These are phyloP conservation scores for Scaptomyza flava DNA, from an alignment of 2,888 invertebrate species.

Conservation along the genomic window DNA sequence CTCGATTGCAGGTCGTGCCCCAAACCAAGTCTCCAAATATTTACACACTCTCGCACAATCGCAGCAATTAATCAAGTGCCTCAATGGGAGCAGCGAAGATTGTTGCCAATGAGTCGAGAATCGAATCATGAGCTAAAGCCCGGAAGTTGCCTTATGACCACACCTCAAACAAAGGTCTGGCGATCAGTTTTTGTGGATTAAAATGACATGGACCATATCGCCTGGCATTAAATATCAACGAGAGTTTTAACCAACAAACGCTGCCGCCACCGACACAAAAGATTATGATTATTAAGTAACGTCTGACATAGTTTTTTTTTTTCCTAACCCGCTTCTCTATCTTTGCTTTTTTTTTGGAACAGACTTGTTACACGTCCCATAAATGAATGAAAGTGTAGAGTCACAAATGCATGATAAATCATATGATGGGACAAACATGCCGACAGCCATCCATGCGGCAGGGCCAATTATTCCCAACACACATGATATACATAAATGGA, in stretches of 20 bases:
- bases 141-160: slow-evolving; percentile 79
- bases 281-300: slow-evolving; percentile 74
- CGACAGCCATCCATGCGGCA: slow-evolving; percentile 72
- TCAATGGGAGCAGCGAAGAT: slow-evolving; percentile 39
- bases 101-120: slow-evolving; percentile 45
- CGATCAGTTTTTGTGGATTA: slow-evolving; percentile 60
- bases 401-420: slow-evolving; percentile 82
- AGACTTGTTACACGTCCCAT: slow-evolving; percentile 11
- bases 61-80: slow-evolving; percentile 75
- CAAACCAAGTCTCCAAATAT: slow-evolving; percentile 39
- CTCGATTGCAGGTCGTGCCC: slow-evolving; percentile 58
- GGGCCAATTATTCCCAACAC: slow-evolving; percentile 58
- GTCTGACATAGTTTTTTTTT: slow-evolving; percentile 74
- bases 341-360: slow-evolving; percentile 27
- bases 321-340: not conserved
- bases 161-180: slow-evolving; percentile 60
- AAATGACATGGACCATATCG: slow-evolving; percentile 47
- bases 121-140: slow-evolving; percentile 59
- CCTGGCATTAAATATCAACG: slow-evolving; percentile 31
- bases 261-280: slow-evolving; percentile 58
- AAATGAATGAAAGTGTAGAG: slow-evolving; percentile 74
- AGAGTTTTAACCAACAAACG: slow-evolving; percentile 57
- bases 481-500: slow-evolving; percentile 25
- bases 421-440: slow-evolving; percentile 80
- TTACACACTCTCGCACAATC: slow-evolving; percentile 64